These are phyloP conservation scores for Myoxocephalus aenaeus DNA, from an alignment of 2,797 vertebrate genomes.

Conservation along the genomic window DNA sequence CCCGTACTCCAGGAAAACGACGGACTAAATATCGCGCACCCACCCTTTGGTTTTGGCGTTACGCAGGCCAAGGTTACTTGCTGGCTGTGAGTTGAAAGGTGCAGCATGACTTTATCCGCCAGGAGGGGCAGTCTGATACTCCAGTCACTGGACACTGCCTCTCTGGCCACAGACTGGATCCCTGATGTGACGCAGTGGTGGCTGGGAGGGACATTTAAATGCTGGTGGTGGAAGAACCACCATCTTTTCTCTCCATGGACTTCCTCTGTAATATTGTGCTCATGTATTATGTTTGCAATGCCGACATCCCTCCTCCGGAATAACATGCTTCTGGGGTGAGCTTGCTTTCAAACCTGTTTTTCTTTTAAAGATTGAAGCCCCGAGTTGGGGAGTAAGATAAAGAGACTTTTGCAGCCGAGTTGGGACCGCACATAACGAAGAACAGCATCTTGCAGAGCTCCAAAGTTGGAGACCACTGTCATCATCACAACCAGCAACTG, in stretches of 20 bases:
- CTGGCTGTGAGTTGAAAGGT: constrained; percentile 64
- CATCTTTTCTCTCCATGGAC: constrained; percentile 58
- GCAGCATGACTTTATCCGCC: constrained; percentile 69
- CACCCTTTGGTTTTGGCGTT: constrained; percentile 53
- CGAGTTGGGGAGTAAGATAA: constrained; percentile 42
- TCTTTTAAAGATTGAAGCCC: constrained; percentile 55
- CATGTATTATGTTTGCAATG: constrained; percentile 75
- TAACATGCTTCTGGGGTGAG: constrained; percentile 64
- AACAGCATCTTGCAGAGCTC: constrained; percentile 51
- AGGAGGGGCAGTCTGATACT: constrained; percentile 51
- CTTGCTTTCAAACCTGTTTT: constrained; percentile 66
- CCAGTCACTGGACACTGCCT: constrained; percentile 36
- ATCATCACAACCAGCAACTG: constrained; percentile 56
- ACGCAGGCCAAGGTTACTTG: constrained; percentile 59
- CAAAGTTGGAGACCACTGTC: constrained; percentile 34
- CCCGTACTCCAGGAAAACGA: constrained; percentile 47
- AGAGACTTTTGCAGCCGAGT: constrained; percentile 52
- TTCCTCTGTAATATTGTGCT: constrained; percentile 72
- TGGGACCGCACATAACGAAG: constrained; percentile 43
- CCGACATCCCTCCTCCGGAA: constrained; percentile 72
- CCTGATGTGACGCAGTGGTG: constrained; percentile 42
- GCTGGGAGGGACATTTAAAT: constrained; percentile 51
- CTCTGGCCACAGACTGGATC: constrained; percentile 62
- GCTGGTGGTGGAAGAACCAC: constrained; percentile 45
- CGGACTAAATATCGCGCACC: constrained; percentile 49